These are phyloP conservation scores for Aegotheles bennettii DNA, from an alignment of 2,113 vertebrate genomes.

Conservation along the genomic window DNA sequence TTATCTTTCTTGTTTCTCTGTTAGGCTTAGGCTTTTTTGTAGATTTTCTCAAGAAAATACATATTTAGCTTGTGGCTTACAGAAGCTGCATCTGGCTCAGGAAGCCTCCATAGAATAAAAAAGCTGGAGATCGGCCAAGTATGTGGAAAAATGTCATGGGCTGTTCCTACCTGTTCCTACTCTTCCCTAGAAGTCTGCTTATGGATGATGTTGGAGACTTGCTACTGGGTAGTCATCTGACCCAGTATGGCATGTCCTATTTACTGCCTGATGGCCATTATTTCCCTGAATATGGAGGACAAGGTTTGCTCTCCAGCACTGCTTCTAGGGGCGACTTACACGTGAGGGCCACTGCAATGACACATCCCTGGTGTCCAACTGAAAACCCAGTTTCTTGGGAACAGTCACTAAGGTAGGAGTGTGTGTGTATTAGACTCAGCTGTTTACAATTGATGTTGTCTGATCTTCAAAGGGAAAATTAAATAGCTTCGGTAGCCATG, in stretches of 20 bases:
- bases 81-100: background rate
- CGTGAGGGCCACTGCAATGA: rapidly evolving
- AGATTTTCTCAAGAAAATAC: background rate
- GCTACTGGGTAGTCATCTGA: background rate
- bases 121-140: background rate
- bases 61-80: background rate
- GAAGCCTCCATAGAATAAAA: background rate
- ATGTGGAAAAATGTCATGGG: background rate
- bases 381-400: background rate
- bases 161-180: rapidly evolving
- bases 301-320: background rate
- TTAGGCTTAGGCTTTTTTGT: background rate
- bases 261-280: background rate
- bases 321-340: background rate
- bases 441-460: background rate
- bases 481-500: background rate
- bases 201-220: background rate
- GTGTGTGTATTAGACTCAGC: background rate
- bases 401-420: background rate
- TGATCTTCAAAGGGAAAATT: background rate
- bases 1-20: background rate
- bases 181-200: background rate
- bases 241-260: background rate
- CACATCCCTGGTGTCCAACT: rapidly evolving
- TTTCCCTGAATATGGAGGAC: background rate